A percentile compares a stretch with the other conserved stretches of the same genome.
These are phyloP conservation scores for Montipora sp. DNA, from an alignment of 64 coral and sea anemone genomes.

Conservation along the genomic window DNA sequence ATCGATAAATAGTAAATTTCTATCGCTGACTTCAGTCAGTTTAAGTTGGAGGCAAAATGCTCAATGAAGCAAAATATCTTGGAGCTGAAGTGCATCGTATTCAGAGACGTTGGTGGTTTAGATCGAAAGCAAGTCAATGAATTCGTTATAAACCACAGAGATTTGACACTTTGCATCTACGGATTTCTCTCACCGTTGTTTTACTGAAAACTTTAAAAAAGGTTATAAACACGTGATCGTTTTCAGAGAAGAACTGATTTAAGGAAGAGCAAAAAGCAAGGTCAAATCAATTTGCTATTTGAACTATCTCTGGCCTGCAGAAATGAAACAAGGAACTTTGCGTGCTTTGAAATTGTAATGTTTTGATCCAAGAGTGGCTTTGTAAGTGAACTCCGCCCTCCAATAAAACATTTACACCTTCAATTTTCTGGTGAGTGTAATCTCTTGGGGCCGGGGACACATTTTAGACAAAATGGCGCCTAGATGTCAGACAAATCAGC, in stretches of 20 bases:
- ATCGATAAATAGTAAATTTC: neutral
- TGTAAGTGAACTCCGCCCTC: slow-evolving; percentile 31
- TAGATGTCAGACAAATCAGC: slow-evolving; percentile 38
- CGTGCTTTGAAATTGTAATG: slow-evolving; percentile 31
- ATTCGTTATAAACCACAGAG: too few relatives aligned
- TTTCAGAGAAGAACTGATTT: neutral
- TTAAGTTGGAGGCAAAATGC: too few relatives aligned
- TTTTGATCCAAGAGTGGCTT: slow-evolving; percentile 21
- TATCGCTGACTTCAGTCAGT: neutral
- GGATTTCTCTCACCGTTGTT: too few relatives aligned
- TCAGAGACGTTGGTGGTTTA: too few relatives aligned
- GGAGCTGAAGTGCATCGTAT: too few relatives aligned
- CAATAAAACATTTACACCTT: slow-evolving; percentile 50
- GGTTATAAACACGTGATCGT: neutral
- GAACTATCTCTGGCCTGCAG: neutral
- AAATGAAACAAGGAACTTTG: neutral
- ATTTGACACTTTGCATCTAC: too few relatives aligned
- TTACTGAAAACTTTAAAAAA: too few relatives aligned
- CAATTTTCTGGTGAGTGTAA: slow-evolving; percentile 21
- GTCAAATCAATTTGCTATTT: neutral
- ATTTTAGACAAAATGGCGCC: slow-evolving; percentile 58
- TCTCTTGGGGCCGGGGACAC: slow-evolving; percentile 17
- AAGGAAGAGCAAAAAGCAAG: neutral
- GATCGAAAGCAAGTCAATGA: too few relatives aligned
- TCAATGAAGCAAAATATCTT: too few relatives aligned